A percentile compares a stretch with the other conserved stretches of the same genome.
Evolutionary conservation across 1,140 invertebrate genomes (phyloP).

Genomic region (Sitophilus oryzae): DNA sequence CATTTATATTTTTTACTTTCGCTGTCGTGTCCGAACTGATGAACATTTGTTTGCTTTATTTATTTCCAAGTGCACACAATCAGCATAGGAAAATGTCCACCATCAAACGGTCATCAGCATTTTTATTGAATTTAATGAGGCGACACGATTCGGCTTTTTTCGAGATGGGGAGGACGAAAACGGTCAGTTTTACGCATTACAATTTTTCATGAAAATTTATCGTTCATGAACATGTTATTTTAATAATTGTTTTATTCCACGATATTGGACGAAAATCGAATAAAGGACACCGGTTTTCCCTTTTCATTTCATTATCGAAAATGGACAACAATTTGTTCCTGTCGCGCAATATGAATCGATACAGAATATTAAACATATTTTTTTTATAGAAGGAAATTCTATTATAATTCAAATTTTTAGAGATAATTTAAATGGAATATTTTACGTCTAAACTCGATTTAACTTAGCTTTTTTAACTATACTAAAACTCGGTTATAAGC

Average conservation of each 20-base stretch:
- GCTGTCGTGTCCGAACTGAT: conserved; percentile 25
- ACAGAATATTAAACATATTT: too few relatives aligned
- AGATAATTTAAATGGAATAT: too few relatives aligned
- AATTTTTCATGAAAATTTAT: conserved; percentile 1
- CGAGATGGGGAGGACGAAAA: not conserved
- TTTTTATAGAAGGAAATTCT: too few relatives aligned
- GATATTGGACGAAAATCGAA: conserved; percentile 11
- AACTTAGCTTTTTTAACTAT: too few relatives aligned
- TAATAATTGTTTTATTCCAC: conserved; percentile 22
- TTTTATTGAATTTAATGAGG: conserved; percentile 34
- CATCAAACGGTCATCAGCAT: conserved; percentile 33
- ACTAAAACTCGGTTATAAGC: too few relatives aligned
- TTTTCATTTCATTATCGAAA: too few relatives aligned
- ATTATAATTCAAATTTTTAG: too few relatives aligned
- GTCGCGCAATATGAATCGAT: too few relatives aligned
- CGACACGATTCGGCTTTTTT: conserved; percentile 1
- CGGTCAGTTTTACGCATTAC: not conserved
- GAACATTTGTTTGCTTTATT: conserved; percentile 32
- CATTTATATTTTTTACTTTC: conserved; percentile 37
- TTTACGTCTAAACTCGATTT: too few relatives aligned
- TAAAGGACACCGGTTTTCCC: conserved; percentile 13
- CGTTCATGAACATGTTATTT: conserved; percentile 13
- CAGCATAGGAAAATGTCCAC: conserved; percentile 22
- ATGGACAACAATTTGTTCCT: too few relatives aligned
- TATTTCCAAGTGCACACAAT: conserved; percentile 26